Conservation (phyloP, 1,140 invertebrate genomes). For the Aphis craccivora region DNA sequence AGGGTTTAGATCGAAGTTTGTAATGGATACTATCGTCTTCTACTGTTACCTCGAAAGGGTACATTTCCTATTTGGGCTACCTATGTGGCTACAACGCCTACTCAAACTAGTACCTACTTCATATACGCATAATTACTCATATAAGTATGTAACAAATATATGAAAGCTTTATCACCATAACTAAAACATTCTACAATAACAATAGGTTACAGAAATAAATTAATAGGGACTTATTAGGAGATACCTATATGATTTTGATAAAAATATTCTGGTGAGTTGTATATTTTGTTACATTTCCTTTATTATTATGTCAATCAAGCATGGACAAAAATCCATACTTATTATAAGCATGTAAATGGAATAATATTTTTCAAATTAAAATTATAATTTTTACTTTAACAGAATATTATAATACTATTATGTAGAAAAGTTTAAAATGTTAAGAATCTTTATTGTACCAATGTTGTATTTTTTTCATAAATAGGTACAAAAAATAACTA, state of each 20-base stretch:
- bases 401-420: background rate
- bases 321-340: background rate
- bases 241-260: background rate
- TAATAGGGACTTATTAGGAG: background rate
- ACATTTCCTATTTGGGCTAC: background rate
- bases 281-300: background rate
- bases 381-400: background rate
- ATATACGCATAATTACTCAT: background rate
- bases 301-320: background rate
- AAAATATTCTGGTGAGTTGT: background rate
- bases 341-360: background rate
- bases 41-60: background rate
- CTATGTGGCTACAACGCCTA: background rate
- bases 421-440: too few species aligned
- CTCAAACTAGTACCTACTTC: background rate
- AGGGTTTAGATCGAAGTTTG: conserved; percentile 41
- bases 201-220: background rate
- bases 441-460: too few species aligned
- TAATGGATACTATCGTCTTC: background rate
- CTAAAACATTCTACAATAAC: background rate
- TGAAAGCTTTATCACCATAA: background rate
- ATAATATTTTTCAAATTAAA: background rate
- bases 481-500: background rate
- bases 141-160: background rate
- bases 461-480: background rate